Base-by-base conservation (phyloP, 2,888 invertebrate genomes). In the Dysmachus trigonus region DNA sequence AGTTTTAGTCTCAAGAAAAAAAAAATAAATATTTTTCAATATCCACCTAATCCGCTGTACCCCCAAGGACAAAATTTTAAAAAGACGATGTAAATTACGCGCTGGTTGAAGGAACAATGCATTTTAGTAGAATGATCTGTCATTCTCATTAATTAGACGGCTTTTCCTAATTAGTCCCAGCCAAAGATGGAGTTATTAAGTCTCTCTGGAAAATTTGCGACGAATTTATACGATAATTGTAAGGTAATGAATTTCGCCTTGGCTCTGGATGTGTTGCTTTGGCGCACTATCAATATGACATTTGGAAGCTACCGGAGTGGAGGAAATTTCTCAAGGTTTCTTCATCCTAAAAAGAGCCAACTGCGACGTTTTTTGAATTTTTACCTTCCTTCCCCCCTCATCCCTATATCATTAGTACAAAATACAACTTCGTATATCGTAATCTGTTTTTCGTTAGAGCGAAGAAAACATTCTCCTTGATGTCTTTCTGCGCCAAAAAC, bases 111-210 rank as follows among this genome's bases (percentile, higher is more conserved):
- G 6, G 10, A 62, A 62, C 62, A 62, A 27, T 62, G 62, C 22
- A 27, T 10, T 62, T 62, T 62, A 22, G 62, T n/a, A 18, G 62
- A 18, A n/a, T n/a, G 77, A 15, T 30, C 27, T 41, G 18, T 38
- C 76, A 38, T 35, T n/a, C n/a, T 77, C 31, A 77, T 77, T 77
- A 77, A 77, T 77, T 77, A 77, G 30, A 13, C 77, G 22, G 27
- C 5, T 27, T 27, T n/a, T 27, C 22, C 13, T 51, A 77, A 77
- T 30, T 77, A 47, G 27, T 8, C 62, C 27, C 38, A n/a, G 27
- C 62, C 27, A 62, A 62, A 22, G 62, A 22, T 22, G 27, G 27
- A 22, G 5, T 27, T 62, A 62, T 27, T 62, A 62, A 62, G 27
- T 7, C 62, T 7, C 62, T 27, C 27, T 13, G 62, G 8, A 62